Evolutionary conservation across 2,797 vertebrate species (phyloP).

Genomic region (Pachyuromys duprasi): DNA sequence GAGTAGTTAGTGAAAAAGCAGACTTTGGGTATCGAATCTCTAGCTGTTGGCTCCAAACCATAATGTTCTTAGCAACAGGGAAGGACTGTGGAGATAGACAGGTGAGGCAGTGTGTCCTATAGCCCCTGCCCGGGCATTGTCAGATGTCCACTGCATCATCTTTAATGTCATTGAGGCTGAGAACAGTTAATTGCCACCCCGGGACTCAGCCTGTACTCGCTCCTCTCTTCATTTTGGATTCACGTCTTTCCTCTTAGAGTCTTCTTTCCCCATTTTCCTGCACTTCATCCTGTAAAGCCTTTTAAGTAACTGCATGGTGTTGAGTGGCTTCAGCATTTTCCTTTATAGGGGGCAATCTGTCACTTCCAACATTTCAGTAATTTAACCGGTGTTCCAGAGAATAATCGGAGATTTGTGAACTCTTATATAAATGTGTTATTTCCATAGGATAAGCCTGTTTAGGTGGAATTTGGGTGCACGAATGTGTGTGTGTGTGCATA

Average conservation of each 20-base stretch:
- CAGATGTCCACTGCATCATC: background rate
- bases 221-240: background rate
- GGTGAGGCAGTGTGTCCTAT: background rate
- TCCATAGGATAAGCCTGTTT: background rate
- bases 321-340: background rate
- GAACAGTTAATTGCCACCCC: background rate
- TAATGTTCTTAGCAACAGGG: background rate
- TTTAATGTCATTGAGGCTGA: background rate
- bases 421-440: background rate
- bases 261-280: background rate
- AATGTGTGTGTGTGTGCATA: too few relatives aligned
- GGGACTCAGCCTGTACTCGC: background rate
- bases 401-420: background rate
- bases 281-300: background rate
- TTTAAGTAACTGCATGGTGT: background rate
- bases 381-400: slow-evolving; percentile 36
- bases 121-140: background rate
- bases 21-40: background rate
- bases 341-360: background rate
- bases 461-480: background rate
- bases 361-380: slow-evolving; percentile 8
- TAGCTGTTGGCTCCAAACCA: background rate
- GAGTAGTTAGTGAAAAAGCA: background rate
- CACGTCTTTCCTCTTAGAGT: background rate
- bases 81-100: background rate